Evolutionary conservation across 2,113 vertebrate species (phyloP).

Genomic region (Burhinus oedicnemus): DNA sequence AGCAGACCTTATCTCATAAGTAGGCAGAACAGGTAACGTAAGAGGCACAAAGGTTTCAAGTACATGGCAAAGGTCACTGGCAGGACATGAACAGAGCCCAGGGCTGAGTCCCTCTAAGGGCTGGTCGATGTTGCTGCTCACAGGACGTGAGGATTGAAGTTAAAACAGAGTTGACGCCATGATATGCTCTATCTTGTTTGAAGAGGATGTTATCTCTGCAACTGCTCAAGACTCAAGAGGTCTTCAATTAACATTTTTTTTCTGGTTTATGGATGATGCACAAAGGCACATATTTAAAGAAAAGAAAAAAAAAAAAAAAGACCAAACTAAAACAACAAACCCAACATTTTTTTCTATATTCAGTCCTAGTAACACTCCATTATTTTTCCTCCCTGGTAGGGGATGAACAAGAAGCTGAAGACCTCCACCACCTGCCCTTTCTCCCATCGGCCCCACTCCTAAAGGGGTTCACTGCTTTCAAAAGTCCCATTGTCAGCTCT

Average conservation of each 20-base stretch:
- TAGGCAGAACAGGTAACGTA: background rate
- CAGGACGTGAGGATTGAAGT: background rate
- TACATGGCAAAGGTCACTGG: background rate
- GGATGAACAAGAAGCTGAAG: background rate
- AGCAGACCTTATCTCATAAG: background rate
- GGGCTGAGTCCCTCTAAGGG: background rate
- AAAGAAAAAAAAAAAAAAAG: background rate
- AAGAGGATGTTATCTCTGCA: background rate
- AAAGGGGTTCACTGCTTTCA: background rate
- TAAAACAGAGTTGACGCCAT: background rate
- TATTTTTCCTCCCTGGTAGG: background rate
- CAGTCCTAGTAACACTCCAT: background rate
- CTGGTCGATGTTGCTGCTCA: rapidly evolving
- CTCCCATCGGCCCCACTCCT: background rate
- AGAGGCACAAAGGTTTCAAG: background rate
- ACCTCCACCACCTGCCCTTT: background rate
- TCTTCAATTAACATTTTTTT: background rate
- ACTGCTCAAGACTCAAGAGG: background rate
- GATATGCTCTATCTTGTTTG: background rate
- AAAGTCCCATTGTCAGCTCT: background rate
- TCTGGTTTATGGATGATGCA: background rate
- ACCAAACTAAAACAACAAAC: background rate
- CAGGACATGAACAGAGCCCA: background rate
- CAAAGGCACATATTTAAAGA: background rate
- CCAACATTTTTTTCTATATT: background rate